Conservation (phyloP, 2,113 vertebrate genomes). For the Elaphurus davidianus region DNA sequence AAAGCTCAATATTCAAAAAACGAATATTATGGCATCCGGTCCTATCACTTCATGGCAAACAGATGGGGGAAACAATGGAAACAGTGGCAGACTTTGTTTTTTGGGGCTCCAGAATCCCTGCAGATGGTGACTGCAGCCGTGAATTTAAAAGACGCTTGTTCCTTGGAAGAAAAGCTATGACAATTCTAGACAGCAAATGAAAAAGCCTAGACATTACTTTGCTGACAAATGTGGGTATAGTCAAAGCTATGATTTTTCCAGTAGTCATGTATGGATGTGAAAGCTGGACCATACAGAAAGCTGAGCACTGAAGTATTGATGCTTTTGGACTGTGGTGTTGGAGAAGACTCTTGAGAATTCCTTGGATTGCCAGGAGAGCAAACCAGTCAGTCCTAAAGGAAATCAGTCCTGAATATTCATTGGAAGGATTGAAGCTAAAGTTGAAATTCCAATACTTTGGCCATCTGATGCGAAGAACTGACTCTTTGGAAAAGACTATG, state of each 20-base stretch:
- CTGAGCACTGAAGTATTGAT: too few relatives aligned
- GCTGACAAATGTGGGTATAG: background rate
- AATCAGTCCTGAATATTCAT: background rate
- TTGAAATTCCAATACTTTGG: background rate
- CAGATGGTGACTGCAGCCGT: background rate
- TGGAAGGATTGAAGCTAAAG: background rate
- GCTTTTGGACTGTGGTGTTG: background rate
- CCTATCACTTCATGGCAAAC: background rate
- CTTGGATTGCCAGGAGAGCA: background rate
- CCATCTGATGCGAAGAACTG: background rate
- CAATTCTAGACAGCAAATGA: background rate
- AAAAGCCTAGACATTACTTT: background rate
- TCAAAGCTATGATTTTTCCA: background rate
- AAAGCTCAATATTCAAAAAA: background rate
- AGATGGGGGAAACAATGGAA: background rate
- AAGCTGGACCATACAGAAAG: background rate
- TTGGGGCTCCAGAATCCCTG: background rate
- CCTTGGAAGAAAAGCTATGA: background rate
- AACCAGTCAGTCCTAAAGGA: background rate
- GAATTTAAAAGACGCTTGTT: background rate
- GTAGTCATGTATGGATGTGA: background rate
- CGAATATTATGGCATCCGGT: accelerated
- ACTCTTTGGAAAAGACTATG: background rate
- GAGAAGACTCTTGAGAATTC: background rate
- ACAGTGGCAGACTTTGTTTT: background rate